Percentiles rank a stretch among this genome's conserved stretches.
These are phyloP conservation scores for Meganola albula DNA, from an alignment of 2,888 invertebrate species.

Conservation along the genomic window DNA sequence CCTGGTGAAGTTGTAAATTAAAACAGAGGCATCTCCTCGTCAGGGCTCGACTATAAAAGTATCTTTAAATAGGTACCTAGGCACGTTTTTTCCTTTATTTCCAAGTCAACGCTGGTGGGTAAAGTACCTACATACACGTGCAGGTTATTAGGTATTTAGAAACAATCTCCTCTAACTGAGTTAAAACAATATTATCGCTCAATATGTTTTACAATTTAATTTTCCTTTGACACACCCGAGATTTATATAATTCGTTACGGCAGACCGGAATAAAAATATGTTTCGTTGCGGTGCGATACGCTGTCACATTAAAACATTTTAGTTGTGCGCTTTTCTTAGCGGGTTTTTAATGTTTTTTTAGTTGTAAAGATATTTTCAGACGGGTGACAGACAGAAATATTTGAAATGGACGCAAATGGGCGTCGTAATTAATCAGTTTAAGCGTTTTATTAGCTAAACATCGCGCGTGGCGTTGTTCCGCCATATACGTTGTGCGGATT, in stretches of 20 bases:
- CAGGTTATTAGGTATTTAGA: too few species aligned
- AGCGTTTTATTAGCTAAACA: conserved; percentile 60
- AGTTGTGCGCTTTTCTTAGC: conserved; percentile 43
- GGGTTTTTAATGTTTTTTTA: conserved; percentile 29
- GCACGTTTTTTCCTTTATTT: too few species aligned
- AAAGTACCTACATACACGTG: too few species aligned
- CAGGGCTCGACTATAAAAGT: too few species aligned
- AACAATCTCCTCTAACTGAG: too few species aligned
- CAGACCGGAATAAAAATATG: conserved; percentile 39
- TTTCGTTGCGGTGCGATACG: conserved; percentile 34
- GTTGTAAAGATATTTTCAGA: conserved; percentile 36
- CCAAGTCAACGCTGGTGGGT: too few species aligned
- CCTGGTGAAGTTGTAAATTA: too few species aligned
- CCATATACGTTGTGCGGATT: conserved; percentile 46
- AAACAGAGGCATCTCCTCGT: too few species aligned
- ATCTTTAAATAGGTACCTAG: too few species aligned
- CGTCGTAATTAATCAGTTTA: conserved; percentile 60
- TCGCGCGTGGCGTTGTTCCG: conserved; percentile 49
- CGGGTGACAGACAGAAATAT: conserved; percentile 39
- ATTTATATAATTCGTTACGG: conserved; percentile 44
- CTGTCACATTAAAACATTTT: conserved; percentile 41
- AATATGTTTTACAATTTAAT: conserved; percentile 20
- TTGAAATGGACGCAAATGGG: conserved; percentile 41
- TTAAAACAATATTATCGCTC: conserved; percentile 15
- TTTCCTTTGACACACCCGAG: conserved; percentile 27